Evolutionary conservation across 2,113 vertebrate species (phyloP).

Genomic region (Coryphaenoides rupestris): DNA sequence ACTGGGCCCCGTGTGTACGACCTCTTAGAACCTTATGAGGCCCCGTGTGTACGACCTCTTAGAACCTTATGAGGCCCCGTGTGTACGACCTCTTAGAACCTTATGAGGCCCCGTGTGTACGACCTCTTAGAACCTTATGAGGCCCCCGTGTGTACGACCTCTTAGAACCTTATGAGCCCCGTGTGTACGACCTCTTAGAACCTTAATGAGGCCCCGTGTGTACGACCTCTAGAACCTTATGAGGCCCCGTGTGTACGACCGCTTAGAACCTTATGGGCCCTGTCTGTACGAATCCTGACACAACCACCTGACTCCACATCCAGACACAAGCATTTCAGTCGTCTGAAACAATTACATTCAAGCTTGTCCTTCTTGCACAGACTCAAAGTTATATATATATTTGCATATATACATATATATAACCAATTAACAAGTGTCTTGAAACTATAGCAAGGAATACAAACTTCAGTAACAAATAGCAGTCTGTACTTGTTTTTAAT

Average conservation of each 20-base stretch:
- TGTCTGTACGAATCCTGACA: neutral
- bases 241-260: too few species aligned
- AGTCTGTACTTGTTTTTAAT: constrained; percentile 63
- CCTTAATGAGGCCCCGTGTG: too few species aligned
- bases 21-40: constrained; percentile 20
- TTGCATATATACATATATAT: constrained; percentile 63
- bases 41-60: too few species aligned
- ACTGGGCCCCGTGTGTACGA: constrained; percentile 21
- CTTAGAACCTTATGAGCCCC: too few species aligned
- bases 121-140: too few species aligned
- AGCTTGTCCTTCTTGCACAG: constrained; percentile 77
- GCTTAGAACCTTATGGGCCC: too few species aligned
- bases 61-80: too few species aligned
- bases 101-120: too few species aligned
- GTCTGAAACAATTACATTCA: constrained; percentile 60
- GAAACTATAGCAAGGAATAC: constrained; percentile 74
- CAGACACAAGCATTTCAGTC: constrained; percentile 36
- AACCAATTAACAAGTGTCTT: constrained; percentile 78
- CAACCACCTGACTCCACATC: constrained; percentile 50
- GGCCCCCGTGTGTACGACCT: too few species aligned
- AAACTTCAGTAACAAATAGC: constrained; percentile 70
- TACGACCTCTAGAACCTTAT: too few species aligned
- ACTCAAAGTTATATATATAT: constrained; percentile 68
- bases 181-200: too few species aligned
- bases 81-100: too few species aligned